Evolutionary conservation across 2,113 vertebrate genomes (phyloP).

Genomic region (Amphiprion ocellaris): DNA sequence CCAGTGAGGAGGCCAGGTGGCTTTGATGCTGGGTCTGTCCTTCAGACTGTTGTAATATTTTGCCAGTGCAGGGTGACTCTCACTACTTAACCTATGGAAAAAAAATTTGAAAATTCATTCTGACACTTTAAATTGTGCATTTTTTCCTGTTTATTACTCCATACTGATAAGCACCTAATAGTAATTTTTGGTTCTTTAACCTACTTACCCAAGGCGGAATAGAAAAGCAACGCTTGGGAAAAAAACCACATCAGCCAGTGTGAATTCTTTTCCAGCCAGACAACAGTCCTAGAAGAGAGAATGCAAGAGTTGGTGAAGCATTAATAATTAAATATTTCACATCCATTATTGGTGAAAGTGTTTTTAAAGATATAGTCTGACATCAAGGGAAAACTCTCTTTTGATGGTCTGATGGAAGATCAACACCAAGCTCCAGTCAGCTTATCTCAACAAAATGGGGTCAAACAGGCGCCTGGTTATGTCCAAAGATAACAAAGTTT

Average conservation of each 20-base stretch:
- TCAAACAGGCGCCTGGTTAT: no score
- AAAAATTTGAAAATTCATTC: not conserved
- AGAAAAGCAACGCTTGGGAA: conserved; percentile 66
- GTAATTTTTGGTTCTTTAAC: not conserved
- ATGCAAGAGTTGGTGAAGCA: not conserved
- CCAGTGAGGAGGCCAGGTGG: conserved; percentile 78
- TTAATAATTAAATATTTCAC: not conserved
- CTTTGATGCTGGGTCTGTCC: conserved; percentile 77
- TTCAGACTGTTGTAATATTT: conserved; percentile 77
- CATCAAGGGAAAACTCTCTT: no score
- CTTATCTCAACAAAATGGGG: no score
- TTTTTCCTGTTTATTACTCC: not conserved
- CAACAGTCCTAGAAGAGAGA: conserved; percentile 27
- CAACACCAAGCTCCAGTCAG: no score
- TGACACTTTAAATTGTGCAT: not conserved
- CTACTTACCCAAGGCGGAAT: conserved; percentile 67
- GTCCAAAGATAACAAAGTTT: no score
- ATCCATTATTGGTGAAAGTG: no score
- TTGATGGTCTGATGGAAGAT: no score
- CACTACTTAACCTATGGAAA: conserved; percentile 61
- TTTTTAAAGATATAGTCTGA: no score
- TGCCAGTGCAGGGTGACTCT: conserved; percentile 75
- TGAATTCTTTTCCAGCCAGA: conserved; percentile 73
- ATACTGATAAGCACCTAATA: not conserved
- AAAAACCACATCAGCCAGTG: conserved; percentile 75